Conservation (phyloP, 2,113 vertebrate species). For the Strigops habroptila region DNA sequence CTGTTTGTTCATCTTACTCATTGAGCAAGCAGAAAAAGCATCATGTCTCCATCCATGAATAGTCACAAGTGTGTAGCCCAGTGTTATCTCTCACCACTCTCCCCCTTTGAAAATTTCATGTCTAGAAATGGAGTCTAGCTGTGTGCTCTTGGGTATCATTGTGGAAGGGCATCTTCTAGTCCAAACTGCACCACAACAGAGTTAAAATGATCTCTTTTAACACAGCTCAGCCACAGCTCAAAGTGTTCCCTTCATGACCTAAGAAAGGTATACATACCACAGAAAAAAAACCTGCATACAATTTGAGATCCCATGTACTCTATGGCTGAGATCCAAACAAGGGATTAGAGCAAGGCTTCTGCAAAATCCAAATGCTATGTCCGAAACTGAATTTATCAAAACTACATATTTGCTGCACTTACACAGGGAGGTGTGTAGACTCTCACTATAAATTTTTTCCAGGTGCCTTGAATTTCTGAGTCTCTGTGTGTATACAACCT, state of each 20-base stretch:
- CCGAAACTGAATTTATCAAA: not conserved
- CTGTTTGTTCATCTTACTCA: not conserved
- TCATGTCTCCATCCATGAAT: not conserved
- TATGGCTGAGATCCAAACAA: not conserved
- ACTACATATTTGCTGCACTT: not conserved
- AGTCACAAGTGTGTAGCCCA: not conserved
- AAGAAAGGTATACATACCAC: not conserved
- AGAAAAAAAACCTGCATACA: not conserved
- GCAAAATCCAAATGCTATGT: not conserved
- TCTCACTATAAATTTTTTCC: not conserved
- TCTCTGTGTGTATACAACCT: not conserved
- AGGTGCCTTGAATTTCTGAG: not conserved
- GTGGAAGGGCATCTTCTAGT: not conserved
- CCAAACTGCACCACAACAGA: not conserved
- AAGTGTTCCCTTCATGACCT: not conserved
- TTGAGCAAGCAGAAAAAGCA: not conserved
- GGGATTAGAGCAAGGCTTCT: not conserved
- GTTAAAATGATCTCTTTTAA: not conserved
- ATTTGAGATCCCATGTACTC: not conserved
- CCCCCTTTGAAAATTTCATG: not conserved
- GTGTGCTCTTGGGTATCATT: not conserved
- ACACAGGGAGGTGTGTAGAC: not conserved
- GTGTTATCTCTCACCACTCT: rapidly evolving
- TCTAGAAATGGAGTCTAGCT: not conserved
- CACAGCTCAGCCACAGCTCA: not conserved